Percentiles rank a stretch among this genome's conserved stretches.
Conservation (phyloP, 2,113 vertebrate species). For the Empidonax alnorum region DNA sequence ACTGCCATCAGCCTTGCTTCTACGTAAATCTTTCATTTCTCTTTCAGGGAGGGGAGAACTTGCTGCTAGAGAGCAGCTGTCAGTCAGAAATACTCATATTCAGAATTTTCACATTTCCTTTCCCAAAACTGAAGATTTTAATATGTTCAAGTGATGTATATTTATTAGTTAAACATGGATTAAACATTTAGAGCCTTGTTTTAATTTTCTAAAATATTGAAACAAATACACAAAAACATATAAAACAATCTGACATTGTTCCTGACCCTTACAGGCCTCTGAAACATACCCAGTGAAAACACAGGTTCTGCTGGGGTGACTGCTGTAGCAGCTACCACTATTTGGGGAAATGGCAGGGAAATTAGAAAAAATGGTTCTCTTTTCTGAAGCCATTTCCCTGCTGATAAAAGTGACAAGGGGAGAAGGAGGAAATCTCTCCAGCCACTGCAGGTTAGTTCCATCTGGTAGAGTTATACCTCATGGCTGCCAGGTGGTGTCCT, state of each 20-base stretch:
- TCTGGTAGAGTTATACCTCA: conserved; percentile 7
- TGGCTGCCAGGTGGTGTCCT: conserved; percentile 57
- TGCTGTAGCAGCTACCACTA: neutral
- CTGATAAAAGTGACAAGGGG: neutral
- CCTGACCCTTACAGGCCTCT: neutral
- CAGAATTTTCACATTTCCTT: neutral
- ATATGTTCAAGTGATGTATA: neutral
- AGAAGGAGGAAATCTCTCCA: neutral
- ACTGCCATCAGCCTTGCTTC: neutral
- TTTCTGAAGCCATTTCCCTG: neutral
- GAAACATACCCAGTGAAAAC: neutral
- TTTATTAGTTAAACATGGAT: neutral
- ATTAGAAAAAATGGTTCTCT: neutral
- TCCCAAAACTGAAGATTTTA: neutral
- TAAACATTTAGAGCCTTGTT: neutral
- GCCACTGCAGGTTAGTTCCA: neutral
- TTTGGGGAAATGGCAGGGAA: neutral
- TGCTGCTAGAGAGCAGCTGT: neutral
- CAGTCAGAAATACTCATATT: neutral
- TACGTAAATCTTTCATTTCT: neutral
- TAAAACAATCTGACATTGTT: neutral
- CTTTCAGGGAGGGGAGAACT: neutral
- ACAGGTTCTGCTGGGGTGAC: neutral
- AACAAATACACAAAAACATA: neutral
- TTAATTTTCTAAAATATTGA: neutral